phyloP scores from a whole-genome alignment of 2,113 vertebrate species.

The Hydropotes inermis region DNA sequence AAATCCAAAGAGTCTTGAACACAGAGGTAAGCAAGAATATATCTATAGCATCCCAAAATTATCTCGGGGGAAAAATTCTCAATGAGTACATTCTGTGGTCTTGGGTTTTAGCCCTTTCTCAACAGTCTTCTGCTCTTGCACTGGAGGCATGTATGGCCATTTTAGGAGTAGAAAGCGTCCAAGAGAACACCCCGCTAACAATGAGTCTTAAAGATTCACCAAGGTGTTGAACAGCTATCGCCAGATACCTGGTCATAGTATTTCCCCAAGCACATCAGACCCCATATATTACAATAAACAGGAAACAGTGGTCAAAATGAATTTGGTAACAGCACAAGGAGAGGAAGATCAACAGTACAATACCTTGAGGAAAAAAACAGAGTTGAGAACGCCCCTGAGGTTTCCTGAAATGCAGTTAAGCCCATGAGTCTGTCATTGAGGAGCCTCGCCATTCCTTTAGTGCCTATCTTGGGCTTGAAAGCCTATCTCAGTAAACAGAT shows the following conservation, averaged over 20 bases:
- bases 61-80: not conserved
- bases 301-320: not conserved
- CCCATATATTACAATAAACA: not conserved
- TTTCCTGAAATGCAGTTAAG: not conserved
- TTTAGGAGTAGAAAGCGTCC: not conserved
- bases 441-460: not conserved
- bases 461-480: not conserved
- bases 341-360: not conserved
- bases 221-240: not conserved
- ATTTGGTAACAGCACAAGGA: not conserved
- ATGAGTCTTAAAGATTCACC: not conserved
- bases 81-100: not conserved
- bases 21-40: not conserved
- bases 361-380: not conserved
- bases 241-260: not conserved
- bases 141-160: rapidly evolving
- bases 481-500: not conserved
- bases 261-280: not conserved
- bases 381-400: not conserved
- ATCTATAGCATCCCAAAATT: not conserved
- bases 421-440: not conserved
- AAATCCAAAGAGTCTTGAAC: not conserved
- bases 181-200: not conserved
- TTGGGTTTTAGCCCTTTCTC: not conserved
- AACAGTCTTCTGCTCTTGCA: not conserved